Evolutionary conservation across 2,113 vertebrate genomes (phyloP).

Genomic region (Ciconia boyciana): DNA sequence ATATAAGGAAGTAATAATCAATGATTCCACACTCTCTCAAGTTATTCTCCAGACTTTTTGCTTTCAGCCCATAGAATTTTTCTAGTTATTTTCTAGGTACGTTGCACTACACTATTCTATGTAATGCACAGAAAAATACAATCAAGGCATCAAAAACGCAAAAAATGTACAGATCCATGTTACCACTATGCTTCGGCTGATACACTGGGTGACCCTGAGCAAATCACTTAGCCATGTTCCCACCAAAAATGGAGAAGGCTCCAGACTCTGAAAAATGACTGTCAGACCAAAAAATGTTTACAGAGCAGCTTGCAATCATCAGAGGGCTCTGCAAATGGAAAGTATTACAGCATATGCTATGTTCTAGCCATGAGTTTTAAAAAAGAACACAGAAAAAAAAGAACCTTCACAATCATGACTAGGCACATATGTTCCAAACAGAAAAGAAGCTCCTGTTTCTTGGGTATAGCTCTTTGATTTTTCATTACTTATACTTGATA

Average conservation of each 20-base stretch:
- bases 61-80: neutral
- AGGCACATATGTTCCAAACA: neutral
- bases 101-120: neutral
- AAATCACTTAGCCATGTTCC: neutral
- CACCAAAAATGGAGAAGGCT: constrained; percentile 25
- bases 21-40: neutral
- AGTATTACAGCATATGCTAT: constrained; percentile 22
- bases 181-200: neutral
- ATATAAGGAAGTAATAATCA: neutral
- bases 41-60: neutral
- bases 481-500: neutral
- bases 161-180: neutral
- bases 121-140: neutral
- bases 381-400: neutral
- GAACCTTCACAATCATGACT: neutral
- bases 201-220: neutral
- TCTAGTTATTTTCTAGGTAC: neutral
- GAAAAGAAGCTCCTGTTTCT: constrained; percentile 12
- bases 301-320: constrained; percentile 37
- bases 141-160: neutral
- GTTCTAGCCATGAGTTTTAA: neutral
- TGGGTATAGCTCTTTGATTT: neutral
- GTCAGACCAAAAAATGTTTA: constrained; percentile 20
- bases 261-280: constrained; percentile 13
- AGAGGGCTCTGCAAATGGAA: constrained; percentile 38